Evolutionary conservation across 1,140 invertebrate genomes (phyloP), one percentile per base, ranked within the genome.

Genomic region (Zaprionus nigranus): DNA sequence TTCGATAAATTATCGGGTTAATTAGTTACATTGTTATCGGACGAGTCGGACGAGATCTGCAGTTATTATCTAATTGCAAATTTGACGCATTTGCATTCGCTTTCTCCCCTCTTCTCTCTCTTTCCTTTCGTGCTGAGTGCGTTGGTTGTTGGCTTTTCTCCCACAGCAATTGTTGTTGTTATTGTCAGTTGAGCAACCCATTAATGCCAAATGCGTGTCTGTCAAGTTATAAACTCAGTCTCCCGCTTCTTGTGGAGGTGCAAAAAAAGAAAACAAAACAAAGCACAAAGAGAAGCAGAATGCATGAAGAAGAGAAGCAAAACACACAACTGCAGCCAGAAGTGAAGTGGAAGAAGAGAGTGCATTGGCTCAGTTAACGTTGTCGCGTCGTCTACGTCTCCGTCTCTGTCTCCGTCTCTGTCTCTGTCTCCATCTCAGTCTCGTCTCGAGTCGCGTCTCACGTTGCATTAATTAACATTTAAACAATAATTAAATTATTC

Each of bases 401-500:
- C 3, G 51, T 56, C 17, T 17, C 17, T 1, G 46, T 63, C 43
- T 53, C 36, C 3, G 51, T 56, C 17, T 17, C 17, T 1, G 17
- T 17, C 17, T 17, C 17, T 17, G 17, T 17, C 34, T 65, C 15
- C 22, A 3, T 63, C 17, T 63, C 49, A 3, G 62, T 64, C 49
- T 56, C 36, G 28, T n/a, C 61, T 64, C 65, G 53, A 57, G 40
- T 66, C 28, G 70, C 75, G 64, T 54, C 78, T 75, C 75, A 91
- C 87, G 78, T 85, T 91, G 91, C 85, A 92, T 92, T 92, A 92
- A 92, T 92, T 92, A 92, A 92, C 91, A 92, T 92, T 92, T 92
- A 92, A 92, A 92, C 91, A 86, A 92, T 92, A 92, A 92, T 92
- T 92, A 90, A 92, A 92, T 92, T 92, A 92, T 92, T 91, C 91